phyloP scores from a whole-genome alignment of 1,140 invertebrate genomes.

The Euwallacea fornicatus region DNA sequence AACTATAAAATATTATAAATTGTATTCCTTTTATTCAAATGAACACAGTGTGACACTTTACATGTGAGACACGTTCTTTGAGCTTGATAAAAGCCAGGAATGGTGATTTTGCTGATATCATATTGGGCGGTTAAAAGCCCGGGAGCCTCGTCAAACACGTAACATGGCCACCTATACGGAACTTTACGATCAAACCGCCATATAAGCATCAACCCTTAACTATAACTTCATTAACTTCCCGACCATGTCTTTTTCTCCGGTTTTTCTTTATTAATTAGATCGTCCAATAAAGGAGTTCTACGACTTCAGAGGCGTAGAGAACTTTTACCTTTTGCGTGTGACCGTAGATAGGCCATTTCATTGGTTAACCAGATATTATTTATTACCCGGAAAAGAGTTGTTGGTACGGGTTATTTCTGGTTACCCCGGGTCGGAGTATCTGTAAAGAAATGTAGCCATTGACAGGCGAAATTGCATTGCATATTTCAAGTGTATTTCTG shows the following conservation, averaged over 20 bases:
- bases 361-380: no score
- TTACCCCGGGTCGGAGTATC: no score
- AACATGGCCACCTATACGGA: conserved; percentile 7
- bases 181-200: conserved; percentile 17
- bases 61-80: not conserved
- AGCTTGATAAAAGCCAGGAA: not conserved
- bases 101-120: not conserved
- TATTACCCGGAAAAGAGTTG: no score
- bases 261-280: conserved; percentile 32
- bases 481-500: no score
- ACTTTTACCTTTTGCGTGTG: not conserved
- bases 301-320: not conserved
- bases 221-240: conserved; percentile 23
- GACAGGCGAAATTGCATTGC: no score
- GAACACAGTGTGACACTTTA: not conserved
- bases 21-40: no score
- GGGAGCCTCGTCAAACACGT: not conserved
- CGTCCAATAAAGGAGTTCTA: conserved; percentile 17
- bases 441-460: no score
- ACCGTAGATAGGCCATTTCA: no score
- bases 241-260: conserved; percentile 18
- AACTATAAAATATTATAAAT: no score
- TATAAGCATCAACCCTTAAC: conserved; percentile 19
- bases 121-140: not conserved
- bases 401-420: no score